These are phyloP conservation scores for Malacoraja senta DNA, from an alignment of 2,797 vertebrate species.

Conservation along the genomic window DNA sequence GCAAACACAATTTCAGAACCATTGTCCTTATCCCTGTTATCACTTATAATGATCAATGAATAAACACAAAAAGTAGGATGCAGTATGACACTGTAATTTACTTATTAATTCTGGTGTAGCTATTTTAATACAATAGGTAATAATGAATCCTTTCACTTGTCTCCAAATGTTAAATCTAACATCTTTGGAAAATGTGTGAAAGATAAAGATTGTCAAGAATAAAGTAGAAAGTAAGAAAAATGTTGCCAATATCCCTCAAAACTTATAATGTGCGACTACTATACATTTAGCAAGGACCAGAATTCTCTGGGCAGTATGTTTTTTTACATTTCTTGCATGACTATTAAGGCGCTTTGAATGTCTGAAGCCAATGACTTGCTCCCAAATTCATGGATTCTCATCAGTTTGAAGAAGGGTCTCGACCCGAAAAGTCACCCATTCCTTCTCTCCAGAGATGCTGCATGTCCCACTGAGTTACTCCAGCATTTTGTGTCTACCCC, in stretches of 20 bases:
- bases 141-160: not conserved
- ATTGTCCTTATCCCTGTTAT: not conserved
- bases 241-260: not conserved
- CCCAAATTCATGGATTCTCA: not conserved
- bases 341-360: not conserved
- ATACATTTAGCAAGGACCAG: not conserved
- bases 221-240: not conserved
- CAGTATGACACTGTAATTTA: not conserved
- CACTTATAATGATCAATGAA: not conserved
- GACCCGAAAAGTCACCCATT: too few relatives aligned
- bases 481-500: too few relatives aligned
- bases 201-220: not conserved
- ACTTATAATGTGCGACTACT: not conserved
- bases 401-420: too few relatives aligned
- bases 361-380: not conserved
- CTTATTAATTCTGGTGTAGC: not conserved
- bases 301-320: not conserved
- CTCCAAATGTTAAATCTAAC: slow-evolving; percentile 12
- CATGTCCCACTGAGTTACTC: too few relatives aligned
- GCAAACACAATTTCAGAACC: not conserved
- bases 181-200: not conserved
- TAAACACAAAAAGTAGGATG: not conserved
- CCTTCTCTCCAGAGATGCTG: too few relatives aligned
- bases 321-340: not conserved
- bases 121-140: not conserved